phyloP scores from a whole-genome alignment of 2,113 vertebrate genomes.

The Poeciliopsis turrubarensis region DNA sequence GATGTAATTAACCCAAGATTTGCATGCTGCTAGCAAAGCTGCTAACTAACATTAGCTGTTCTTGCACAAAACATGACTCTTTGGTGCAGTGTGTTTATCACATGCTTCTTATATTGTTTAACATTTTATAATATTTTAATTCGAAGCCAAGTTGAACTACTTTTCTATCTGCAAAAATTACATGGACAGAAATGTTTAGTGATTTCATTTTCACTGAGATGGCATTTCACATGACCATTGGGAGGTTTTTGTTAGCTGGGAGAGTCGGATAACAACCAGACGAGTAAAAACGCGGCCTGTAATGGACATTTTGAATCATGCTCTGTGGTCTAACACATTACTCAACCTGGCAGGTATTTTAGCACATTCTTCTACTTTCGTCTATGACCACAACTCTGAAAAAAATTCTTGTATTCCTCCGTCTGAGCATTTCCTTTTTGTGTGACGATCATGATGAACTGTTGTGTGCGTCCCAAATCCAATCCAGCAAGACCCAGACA shows the following conservation, averaged over 20 bases:
- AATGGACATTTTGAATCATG: slow-evolving; percentile 32
- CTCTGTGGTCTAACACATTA: slow-evolving; percentile 45
- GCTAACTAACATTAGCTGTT: background rate
- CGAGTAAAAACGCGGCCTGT: slow-evolving; percentile 16
- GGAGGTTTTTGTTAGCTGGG: background rate
- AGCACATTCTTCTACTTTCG: slow-evolving; percentile 22
- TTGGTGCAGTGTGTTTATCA: background rate
- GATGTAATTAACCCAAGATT: too few species aligned
- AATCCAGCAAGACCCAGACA: slow-evolving; percentile 70
- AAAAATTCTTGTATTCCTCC: slow-evolving; percentile 38
- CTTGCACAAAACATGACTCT: background rate
- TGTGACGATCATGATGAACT: slow-evolving; percentile 67
- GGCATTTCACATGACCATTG: background rate
- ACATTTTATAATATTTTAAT: too few species aligned
- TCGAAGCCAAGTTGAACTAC: too few species aligned
- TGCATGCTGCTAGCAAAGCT: background rate
- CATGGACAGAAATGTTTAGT: too few species aligned
- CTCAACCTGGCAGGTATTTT: slow-evolving; percentile 45
- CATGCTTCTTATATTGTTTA: too few species aligned
- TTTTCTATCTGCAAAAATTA: too few species aligned
- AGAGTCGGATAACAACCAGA: background rate
- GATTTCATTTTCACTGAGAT: too few species aligned
- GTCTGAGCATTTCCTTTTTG: slow-evolving; percentile 22
- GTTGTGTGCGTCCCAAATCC: slow-evolving; percentile 65
- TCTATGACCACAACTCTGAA: slow-evolving; percentile 33